phyloP scores from a whole-genome alignment of 2,888 invertebrate species.

The Agriopis aurantiaria region DNA sequence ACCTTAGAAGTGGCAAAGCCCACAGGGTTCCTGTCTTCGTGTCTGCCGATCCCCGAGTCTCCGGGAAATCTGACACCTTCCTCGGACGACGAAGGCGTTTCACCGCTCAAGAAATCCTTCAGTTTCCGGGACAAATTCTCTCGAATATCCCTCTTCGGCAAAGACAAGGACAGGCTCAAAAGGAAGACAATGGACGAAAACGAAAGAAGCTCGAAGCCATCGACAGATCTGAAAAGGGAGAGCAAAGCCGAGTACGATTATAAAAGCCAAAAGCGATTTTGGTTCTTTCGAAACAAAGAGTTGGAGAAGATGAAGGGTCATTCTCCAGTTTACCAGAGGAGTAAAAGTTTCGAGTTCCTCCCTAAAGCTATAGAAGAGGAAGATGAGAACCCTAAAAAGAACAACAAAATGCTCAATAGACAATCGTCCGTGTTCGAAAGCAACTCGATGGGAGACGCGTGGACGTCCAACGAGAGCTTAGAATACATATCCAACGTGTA shows the following conservation, averaged over 20 bases:
- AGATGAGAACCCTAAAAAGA: conserved; percentile 46
- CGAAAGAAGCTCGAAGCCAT: conserved; percentile 44
- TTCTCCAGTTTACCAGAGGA: conserved; percentile 70
- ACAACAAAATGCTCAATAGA: conserved; percentile 57
- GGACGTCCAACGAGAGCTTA: conserved; percentile 74
- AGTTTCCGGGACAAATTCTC: conserved; percentile 79
- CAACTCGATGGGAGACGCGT: conserved; percentile 71
- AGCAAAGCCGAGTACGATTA: conserved; percentile 62
- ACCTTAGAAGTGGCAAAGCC: conserved; percentile 78
- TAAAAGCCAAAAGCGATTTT: conserved; percentile 74
- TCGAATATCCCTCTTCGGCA: conserved; percentile 71
- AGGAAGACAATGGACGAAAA: conserved; percentile 67
- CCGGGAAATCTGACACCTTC: conserved; percentile 62
- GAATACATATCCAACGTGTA: conserved; percentile 75
- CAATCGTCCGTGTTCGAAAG: conserved; percentile 71
- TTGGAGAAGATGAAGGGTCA: conserved; percentile 60
- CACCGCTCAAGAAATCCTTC: conserved; percentile 76
- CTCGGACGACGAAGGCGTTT: conserved; percentile 64
- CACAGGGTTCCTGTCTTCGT: conserved; percentile 72
- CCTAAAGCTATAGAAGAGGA: conserved; percentile 72
- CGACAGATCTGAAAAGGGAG: conserved; percentile 45
- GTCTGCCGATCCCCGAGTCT: conserved; percentile 70
- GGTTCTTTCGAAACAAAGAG: conserved; percentile 77
- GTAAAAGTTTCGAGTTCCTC: conserved; percentile 81
- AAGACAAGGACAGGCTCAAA: conserved; percentile 69